Evolutionary conservation across 2,888 invertebrate species (phyloP).

Genomic region (Trichopria drosophilae): DNA sequence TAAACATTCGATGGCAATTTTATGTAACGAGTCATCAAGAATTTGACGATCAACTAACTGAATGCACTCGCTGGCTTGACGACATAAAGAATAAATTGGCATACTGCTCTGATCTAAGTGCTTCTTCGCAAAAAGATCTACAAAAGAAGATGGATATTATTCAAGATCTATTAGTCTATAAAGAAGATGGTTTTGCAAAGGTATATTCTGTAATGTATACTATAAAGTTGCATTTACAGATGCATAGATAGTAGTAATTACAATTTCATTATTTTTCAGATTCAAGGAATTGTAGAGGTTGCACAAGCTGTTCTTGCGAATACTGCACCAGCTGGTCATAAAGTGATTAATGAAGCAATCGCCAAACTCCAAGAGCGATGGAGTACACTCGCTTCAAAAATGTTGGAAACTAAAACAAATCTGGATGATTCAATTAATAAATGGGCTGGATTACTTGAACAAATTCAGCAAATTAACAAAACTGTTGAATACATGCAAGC

Average conservation of each 20-base stretch:
- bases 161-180: conserved; percentile 84
- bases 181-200: conserved; percentile 89
- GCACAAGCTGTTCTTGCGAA: conserved; percentile 90
- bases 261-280: conserved; percentile 32
- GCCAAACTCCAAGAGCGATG: conserved; percentile 86
- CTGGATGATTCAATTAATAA: conserved; percentile 87
- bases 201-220: conserved; percentile 58
- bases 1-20: conserved; percentile 89
- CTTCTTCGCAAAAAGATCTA: conserved; percentile 81
- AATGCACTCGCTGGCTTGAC: conserved; percentile 82
- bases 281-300: conserved; percentile 82
- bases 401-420: conserved; percentile 86
- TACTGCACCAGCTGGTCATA: conserved; percentile 86
- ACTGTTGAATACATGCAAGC: conserved; percentile 77
- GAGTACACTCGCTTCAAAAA: conserved; percentile 83
- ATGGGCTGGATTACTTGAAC: conserved; percentile 88
- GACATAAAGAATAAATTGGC: conserved; percentile 81
- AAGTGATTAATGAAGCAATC: conserved; percentile 80
- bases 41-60: conserved; percentile 77
- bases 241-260: too few relatives aligned
- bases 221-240: too few relatives aligned
- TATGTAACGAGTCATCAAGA: conserved; percentile 87
- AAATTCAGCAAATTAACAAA: conserved; percentile 82
- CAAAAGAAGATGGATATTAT: conserved; percentile 82
- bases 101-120: conserved; percentile 81